phyloP scores from a whole-genome alignment of 2,888 invertebrate genomes.

The Lithophane ornitopus region DNA sequence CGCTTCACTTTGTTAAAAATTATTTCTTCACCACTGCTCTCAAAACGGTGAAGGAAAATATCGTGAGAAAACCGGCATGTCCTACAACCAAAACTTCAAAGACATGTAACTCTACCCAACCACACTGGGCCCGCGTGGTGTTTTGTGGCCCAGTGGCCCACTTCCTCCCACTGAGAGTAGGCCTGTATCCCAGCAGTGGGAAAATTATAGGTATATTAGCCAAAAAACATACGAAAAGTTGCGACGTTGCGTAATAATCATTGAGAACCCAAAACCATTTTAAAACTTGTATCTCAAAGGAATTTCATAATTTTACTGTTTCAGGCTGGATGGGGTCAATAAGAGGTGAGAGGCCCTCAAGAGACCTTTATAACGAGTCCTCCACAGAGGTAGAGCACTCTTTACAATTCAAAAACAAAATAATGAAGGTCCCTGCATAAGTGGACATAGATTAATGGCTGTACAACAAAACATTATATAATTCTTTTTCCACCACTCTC shows the following conservation, averaged over 20 bases:
- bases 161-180: too few relatives aligned
- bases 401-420: constrained; percentile 41
- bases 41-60: too few relatives aligned
- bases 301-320: constrained; percentile 10
- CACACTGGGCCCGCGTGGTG: too few relatives aligned
- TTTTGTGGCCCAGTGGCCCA: too few relatives aligned
- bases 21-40: too few relatives aligned
- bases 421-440: constrained; percentile 22
- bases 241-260: background rate
- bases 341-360: constrained; percentile 15
- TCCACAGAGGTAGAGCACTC: constrained; percentile 22
- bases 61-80: too few relatives aligned
- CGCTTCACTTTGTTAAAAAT: too few relatives aligned
- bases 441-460: background rate
- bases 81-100: too few relatives aligned
- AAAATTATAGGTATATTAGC: background rate
- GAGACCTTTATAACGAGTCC: constrained; percentile 21
- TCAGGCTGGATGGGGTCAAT: constrained; percentile 30
- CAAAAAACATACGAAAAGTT: background rate
- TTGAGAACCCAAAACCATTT: background rate
- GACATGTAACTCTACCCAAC: too few relatives aligned
- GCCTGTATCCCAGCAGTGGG: too few relatives aligned
- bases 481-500: background rate
- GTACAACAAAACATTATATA: background rate
- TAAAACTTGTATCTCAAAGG: constrained; percentile 7